phyloP scores from a whole-genome alignment of 1,140 invertebrate genomes.

The Nilaparvata lugens region DNA sequence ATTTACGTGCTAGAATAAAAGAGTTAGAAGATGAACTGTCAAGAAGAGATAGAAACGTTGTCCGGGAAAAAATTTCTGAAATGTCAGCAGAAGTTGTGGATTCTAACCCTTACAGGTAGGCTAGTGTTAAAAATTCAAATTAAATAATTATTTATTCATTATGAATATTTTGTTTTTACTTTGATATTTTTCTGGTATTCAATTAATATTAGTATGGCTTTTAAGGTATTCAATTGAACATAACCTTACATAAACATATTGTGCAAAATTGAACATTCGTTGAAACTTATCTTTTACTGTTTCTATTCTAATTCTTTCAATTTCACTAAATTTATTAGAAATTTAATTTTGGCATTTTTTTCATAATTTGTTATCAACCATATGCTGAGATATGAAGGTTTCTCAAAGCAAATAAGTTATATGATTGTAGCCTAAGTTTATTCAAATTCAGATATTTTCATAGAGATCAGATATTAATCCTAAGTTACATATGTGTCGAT shows the following conservation, averaged over 20 bases:
- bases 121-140: slow-evolving; percentile 14
- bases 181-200: background rate
- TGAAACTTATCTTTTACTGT: too few species aligned
- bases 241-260: background rate
- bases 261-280: too few species aligned
- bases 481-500: too few species aligned
- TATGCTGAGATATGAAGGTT: too few species aligned
- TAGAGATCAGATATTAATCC: too few species aligned
- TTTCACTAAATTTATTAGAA: too few species aligned
- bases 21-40: slow-evolving; percentile 47
- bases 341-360: too few species aligned
- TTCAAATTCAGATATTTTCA: too few species aligned
- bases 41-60: slow-evolving; percentile 31
- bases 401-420: too few species aligned
- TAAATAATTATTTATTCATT: background rate
- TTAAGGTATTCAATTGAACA: background rate
- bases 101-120: slow-evolving; percentile 97
- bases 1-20: slow-evolving; percentile 39
- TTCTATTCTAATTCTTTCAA: too few species aligned
- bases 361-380: too few species aligned
- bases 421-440: too few species aligned
- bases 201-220: background rate
- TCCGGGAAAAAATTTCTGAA: slow-evolving; percentile 51
- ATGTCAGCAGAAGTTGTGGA: slow-evolving; percentile 94
- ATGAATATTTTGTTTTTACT: slow-evolving; percentile 5